Evolutionary conservation across 1,140 invertebrate species (phyloP).

Genomic region (Drosophila azteca): DNA sequence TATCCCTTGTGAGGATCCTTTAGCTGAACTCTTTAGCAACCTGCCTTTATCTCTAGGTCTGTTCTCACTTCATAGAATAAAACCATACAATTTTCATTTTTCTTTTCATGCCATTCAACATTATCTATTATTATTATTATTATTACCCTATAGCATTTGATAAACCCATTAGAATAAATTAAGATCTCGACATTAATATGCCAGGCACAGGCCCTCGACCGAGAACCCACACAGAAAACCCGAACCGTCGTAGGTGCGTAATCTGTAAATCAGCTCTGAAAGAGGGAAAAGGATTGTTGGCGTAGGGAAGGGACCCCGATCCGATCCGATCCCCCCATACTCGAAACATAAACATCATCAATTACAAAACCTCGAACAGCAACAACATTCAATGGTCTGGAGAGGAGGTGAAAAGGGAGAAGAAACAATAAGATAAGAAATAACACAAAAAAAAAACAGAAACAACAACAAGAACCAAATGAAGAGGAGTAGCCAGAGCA

Average conservation of each 20-base stretch:
- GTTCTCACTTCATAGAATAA: conserved; percentile 23
- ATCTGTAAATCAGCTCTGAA: conserved; percentile 67
- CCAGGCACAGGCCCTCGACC: conserved; percentile 57
- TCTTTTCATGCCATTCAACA: conserved; percentile 27
- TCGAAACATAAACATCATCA: conserved; percentile 74
- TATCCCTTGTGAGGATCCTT: conserved; percentile 6
- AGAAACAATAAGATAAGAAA: too few relatives aligned
- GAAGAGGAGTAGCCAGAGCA: conserved; percentile 6
- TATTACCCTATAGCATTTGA: conserved; percentile 56
- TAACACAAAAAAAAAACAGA: too few relatives aligned
- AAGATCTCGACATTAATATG: conserved; percentile 73
- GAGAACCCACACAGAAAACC: conserved; percentile 42
- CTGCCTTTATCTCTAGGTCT: conserved; percentile 11
- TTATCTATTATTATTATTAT: conserved; percentile 53
- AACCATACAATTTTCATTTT: conserved; percentile 31
- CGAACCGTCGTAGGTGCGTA: conserved; percentile 59
- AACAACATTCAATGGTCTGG: not conserved
- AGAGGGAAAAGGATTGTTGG: conserved; percentile 14
- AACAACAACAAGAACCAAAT: conserved; percentile 17
- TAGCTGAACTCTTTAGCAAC: conserved; percentile 20
- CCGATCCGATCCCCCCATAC: conserved; percentile 17
- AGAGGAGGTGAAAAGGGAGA: too few relatives aligned
- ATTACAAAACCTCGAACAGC: conserved; percentile 68
- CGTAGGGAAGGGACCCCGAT: conserved; percentile 13
- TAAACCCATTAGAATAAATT: conserved; percentile 77